Base-by-base conservation (phyloP, 2,888 invertebrate species). In the Trichogramma evanescens region DNA sequence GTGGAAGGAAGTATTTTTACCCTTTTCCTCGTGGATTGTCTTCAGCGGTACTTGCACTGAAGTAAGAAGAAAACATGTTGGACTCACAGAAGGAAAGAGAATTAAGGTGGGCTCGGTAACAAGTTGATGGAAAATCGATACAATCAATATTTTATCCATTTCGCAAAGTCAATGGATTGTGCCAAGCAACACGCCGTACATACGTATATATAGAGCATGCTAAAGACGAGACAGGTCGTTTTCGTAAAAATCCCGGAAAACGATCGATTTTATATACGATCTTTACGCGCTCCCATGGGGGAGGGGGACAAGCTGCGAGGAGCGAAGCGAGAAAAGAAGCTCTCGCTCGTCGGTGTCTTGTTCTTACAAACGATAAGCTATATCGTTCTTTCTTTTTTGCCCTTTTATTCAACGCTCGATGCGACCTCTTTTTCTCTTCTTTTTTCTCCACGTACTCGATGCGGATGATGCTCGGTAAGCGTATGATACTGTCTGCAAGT, bases 121-220 rank as follows among this genome's bases (percentile, higher is more conserved):
- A 46, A 57, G 65, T 58, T 63, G 68, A 72, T 74, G 70, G 71
- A 66, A 73, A 73, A 74, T 73, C 73, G 72, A 74, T 72, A 67
- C 69, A 26, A 46, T 6, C 65, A 26, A 70, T 70, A 70, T 71
- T 73, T 71, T 71, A 71, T 72, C 70, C 70, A 68, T 70, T 73
- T 69, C 65, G 55, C 66, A 67, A 26, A 26, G 68, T 66, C 68
- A 70, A 68, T 53, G 68, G 61, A 62, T 63, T 56, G 63, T 58
- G 57, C 56, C 56, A 58, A 60, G 42, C 56, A 42, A 41, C 48
- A 9, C 13, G 54, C 50, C 50, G 54, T 41, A 26, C 26, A 26
- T 26, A 26, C 26, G 26, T 26, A 26, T 26, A 26, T 26, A 26
- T 26, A 26, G 26, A 26, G 26, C 26, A 26, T 26, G 26, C 26